phyloP scores from a whole-genome alignment of 2,888 invertebrate genomes.

The Litoditis marina region DNA sequence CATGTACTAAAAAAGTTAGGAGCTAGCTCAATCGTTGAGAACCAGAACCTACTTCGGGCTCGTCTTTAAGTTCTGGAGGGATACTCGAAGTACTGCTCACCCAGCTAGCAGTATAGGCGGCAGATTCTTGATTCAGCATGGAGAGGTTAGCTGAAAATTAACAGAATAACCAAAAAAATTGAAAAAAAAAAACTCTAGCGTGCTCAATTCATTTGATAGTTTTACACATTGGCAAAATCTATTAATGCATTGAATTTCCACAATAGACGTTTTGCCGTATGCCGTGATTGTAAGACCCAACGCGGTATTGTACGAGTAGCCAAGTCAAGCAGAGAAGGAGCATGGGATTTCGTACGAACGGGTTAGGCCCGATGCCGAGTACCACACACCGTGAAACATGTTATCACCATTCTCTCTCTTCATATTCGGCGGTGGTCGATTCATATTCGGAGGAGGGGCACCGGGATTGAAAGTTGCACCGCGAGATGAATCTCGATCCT shows the following conservation, averaged over 20 bases:
- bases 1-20: no score
- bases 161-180: no score
- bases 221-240: no score
- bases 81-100: slow-evolving; percentile 53
- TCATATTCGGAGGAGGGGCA: slow-evolving; percentile 17
- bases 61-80: slow-evolving; percentile 50
- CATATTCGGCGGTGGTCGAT: slow-evolving; percentile 15
- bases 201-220: no score
- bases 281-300: no score
- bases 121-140: slow-evolving; percentile 32
- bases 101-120: slow-evolving; percentile 54
- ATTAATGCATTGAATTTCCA: no score
- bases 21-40: no score
- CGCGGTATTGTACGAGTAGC: no score
- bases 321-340: no score
- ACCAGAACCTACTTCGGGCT: slow-evolving; percentile 34
- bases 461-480: slow-evolving; percentile 8
- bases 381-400: slow-evolving; percentile 10
- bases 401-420: slow-evolving; percentile 16
- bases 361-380: no score
- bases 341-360: no score
- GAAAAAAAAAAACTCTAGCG: neutral
- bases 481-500: neutral
- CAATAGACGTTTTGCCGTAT: no score
- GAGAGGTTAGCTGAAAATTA: slow-evolving; percentile 9